Percentiles rank a stretch among this genome's conserved stretches.
These are phyloP conservation scores for Flabesymbios commensalis DNA, from an alignment of 2,888 invertebrate genomes.

Conservation along the genomic window DNA sequence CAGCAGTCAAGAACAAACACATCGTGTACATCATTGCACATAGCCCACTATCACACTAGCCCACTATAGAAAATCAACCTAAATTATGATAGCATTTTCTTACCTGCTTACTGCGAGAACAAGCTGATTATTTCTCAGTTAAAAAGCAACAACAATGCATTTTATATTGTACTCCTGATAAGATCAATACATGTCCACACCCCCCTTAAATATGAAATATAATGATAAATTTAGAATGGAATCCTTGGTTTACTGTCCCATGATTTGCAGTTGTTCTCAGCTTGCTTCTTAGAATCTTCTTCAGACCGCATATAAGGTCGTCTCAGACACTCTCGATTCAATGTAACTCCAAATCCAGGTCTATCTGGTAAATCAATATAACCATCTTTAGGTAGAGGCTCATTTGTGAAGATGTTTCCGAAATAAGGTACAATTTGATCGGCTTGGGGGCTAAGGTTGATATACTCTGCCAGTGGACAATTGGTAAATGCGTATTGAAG, in stretches of 20 bases:
- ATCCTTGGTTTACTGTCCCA: background rate
- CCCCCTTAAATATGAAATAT: too few relatives aligned
- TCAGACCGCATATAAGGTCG: slow-evolving; percentile 47
- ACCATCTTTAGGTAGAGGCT: slow-evolving; percentile 52
- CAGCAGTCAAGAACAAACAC: too few relatives aligned
- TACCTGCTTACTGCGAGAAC: too few relatives aligned
- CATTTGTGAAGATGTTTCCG: slow-evolving; percentile 53
- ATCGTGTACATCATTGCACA: too few relatives aligned
- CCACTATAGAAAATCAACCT: too few relatives aligned
- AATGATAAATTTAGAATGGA: slow-evolving; percentile 4
- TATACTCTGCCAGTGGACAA: slow-evolving; percentile 55
- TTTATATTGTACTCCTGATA: too few relatives aligned
- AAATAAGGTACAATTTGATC: slow-evolving; percentile 54
- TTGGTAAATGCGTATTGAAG: slow-evolving; percentile 55
- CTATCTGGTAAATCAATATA: slow-evolving; percentile 53
- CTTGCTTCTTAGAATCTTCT: slow-evolving; percentile 42
- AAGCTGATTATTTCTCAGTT: too few relatives aligned
- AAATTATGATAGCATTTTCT: too few relatives aligned
- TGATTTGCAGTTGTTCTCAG: slow-evolving; percentile 39
- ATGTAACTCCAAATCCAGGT: slow-evolving; percentile 55
- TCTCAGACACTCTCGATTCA: slow-evolving; percentile 41
- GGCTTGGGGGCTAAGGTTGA: slow-evolving; percentile 50
- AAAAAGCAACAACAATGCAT: too few relatives aligned
- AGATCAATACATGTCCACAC: too few relatives aligned
- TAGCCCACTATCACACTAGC: too few relatives aligned